Evolutionary conservation across 2,888 invertebrate genomes (phyloP), one percentile per base, ranked within the genome.

Genomic region (Melanargia galathea): DNA sequence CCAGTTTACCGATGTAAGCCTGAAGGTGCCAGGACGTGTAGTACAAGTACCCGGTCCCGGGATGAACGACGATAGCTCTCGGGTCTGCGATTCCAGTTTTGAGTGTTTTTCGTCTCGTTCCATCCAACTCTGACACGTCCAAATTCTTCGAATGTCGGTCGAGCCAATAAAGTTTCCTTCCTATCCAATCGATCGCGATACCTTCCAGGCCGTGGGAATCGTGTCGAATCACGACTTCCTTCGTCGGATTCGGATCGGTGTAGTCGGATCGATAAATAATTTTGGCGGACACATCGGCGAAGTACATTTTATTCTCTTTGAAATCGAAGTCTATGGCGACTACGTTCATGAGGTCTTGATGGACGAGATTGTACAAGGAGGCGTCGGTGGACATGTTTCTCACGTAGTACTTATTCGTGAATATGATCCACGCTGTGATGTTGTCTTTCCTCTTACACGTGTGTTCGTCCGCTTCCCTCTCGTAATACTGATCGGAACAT

Each of bases 201-300:
- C 99, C 99, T 92, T 99, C 99, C n/a, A 99, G 92, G 1, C 98
- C 98, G 75, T 98, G 97, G 0, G 97, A 97, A 79, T 98, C 98
- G 78, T 98, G 98, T 49, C 97, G 92, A 49, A 99, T 95, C 0
- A 98, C 95, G 0, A 97, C 94, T 84, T 98, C 97, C 71, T 95
- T 95, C 1, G 94, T 93, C 0, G 94, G 94, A 55, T 83, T 92
- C 6, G 92, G 92, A 64, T 92, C 93, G 0, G 86, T 75, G 72
- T 93, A 93, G 70, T 93, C 93, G 0, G 94, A 95, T 74, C 97
- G 93, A 86, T 95, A 97, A 66, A 99, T 98, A 0, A 97, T 97
- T 84, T 98, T 98, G 0, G 97, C 97, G 0, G 97, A 97, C 0
- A 99, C 98, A 81, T 99, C 99, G 65, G 98, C 97, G 92, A 98